Percentiles rank a stretch among this genome's conserved stretches.
Conservation (phyloP, 2,113 vertebrate species). For the Zootoca vivipara region DNA sequence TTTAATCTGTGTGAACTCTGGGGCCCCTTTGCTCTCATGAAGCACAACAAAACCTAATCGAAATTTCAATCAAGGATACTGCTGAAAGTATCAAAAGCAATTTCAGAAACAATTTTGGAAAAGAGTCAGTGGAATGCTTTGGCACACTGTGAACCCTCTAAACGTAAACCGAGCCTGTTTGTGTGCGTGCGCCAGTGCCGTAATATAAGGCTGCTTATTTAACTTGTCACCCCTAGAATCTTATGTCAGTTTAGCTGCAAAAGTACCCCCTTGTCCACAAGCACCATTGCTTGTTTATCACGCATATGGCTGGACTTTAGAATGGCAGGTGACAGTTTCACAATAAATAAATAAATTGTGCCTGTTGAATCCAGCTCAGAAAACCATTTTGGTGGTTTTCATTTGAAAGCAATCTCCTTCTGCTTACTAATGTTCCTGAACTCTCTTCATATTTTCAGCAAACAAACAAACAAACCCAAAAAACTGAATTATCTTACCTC, state of each 20-base stretch:
- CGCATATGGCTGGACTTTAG: background rate
- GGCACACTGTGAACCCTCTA: background rate
- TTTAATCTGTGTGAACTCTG: background rate
- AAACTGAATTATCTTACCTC: background rate
- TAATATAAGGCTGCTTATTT: background rate
- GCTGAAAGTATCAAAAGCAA: background rate
- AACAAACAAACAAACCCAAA: too few species aligned
- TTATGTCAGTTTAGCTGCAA: background rate
- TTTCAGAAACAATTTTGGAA: slow-evolving; percentile 9
- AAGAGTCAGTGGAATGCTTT: background rate
- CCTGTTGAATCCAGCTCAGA: background rate
- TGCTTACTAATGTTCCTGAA: too few species aligned
- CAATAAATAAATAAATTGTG: background rate
- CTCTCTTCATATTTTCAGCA: background rate
- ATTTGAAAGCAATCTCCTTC: background rate
- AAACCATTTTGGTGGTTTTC: background rate
- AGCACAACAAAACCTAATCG: background rate
- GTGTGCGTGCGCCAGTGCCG: background rate
- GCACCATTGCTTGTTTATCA: background rate
- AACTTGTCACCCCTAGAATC: background rate
- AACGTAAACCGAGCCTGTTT: background rate
- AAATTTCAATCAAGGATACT: background rate
- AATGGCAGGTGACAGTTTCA: background rate
- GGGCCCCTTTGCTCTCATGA: background rate
- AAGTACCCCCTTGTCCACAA: background rate